Base-by-base conservation (phyloP, 2,888 invertebrate species). In the Muscina levida region DNA sequence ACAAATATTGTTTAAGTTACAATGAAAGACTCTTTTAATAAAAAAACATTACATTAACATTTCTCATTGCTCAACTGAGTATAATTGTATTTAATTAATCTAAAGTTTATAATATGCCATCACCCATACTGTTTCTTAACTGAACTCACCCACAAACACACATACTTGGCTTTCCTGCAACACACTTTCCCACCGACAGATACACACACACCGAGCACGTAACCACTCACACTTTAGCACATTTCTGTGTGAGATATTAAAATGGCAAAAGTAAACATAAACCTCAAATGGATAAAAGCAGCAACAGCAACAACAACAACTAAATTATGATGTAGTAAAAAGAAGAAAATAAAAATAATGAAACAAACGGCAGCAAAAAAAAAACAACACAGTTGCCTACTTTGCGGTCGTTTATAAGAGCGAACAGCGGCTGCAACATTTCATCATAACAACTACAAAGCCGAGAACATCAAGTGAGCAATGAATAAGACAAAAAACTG, bases 371-470 rank as follows among this genome's bases (percentile, higher is more conserved):
- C 42, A 44, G 65, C 65, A 44, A 24, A 26, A 68, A 53, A 19
- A 19, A n/a, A 46, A 66, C 31, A 77, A 82, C 70, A 78, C 75
- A 70, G 82, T 82, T 82, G 82, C 82, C 77, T 82, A 82, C 78
- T 82, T 82, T 82, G 82, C 72, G 82, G 82, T 78, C 82, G 70
- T 81, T 81, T 71, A 77, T 77, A 81, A 81, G 77, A 81, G 81
- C 74, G 77, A 67, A 71, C 8, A 31, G 74, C 59, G 39, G 15
- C 24, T 19, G 59, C 17, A 17, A 39, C 19, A 59, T 59, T 31
- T 59, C 59, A 56, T 26, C 37, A 22, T 31, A 39, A 22, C 37
- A 68, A 39, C 42, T 24, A 17, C 67, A 53, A 39, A 2, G n/a
- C 10, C 13, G 44, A 65, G 24, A 31, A 31, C 22, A 62, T 51